phyloP scores from a whole-genome alignment of 1,140 invertebrate species.

The Drosophila neocordata region DNA sequence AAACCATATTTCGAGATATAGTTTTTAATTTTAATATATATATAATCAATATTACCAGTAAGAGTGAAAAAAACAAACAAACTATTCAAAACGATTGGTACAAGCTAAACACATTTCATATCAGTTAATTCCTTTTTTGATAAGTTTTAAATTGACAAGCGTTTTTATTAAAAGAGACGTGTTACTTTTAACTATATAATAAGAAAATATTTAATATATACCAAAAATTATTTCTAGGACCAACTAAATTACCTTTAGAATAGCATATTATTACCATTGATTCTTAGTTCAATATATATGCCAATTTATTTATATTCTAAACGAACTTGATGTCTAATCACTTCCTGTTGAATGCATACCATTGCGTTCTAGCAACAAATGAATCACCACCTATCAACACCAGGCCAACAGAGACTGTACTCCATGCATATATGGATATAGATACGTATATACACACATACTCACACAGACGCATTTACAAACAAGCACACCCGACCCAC shows the following conservation, averaged over 20 bases:
- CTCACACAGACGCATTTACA: not conserved
- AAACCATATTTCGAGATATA: no score
- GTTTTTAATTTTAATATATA: no score
- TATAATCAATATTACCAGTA: no score
- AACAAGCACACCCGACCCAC: slow-evolving; percentile 42
- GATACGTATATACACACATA: slow-evolving; percentile 17
- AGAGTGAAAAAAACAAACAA: no score
- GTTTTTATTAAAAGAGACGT: no score
- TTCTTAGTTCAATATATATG: not conserved
- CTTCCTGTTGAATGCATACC: slow-evolving; percentile 60
- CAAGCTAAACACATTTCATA: no score
- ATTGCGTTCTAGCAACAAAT: slow-evolving; percentile 43
- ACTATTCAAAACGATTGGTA: no score
- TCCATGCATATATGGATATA: no score
- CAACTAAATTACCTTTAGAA: not conserved
- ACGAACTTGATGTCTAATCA: slow-evolving; percentile 30
- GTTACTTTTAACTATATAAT: no score
- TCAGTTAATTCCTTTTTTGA: no score
- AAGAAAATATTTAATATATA: no score
- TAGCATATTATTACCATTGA: not conserved
- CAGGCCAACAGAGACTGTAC: slow-evolving; percentile 44
- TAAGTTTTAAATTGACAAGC: no score
- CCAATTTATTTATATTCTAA: slow-evolving; percentile 25
- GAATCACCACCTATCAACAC: slow-evolving; percentile 59
- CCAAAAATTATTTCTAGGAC: not conserved